Evolutionary conservation across 2,888 invertebrate species (phyloP).

Genomic region (Harpalus rubripes): DNA sequence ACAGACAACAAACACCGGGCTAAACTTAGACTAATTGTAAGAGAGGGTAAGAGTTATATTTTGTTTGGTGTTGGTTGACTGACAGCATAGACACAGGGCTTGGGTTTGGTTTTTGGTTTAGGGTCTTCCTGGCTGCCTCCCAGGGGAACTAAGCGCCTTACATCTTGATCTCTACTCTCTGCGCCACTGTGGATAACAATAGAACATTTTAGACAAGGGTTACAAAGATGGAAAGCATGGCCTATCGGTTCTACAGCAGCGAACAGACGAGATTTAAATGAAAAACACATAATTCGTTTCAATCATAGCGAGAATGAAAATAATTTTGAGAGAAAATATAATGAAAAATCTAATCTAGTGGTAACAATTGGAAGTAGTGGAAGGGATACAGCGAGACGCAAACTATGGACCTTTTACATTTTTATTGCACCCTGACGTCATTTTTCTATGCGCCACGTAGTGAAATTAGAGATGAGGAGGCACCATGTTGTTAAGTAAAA

Average conservation of each 20-base stretch:
- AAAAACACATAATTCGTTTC: not conserved
- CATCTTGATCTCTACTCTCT: slow-evolving; percentile 42
- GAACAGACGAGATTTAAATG: not conserved
- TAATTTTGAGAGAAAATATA: not conserved
- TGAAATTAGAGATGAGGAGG: no score
- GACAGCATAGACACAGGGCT: slow-evolving; percentile 12
- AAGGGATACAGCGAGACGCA: no score
- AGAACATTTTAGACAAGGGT: slow-evolving; percentile 49
- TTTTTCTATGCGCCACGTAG: no score
- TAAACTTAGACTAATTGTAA: slow-evolving; percentile 54
- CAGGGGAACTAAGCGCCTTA: slow-evolving; percentile 56
- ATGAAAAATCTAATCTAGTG: not conserved
- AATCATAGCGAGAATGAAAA: not conserved
- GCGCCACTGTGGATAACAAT: slow-evolving; percentile 49
- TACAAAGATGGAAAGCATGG: not conserved
- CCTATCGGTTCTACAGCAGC: not conserved
- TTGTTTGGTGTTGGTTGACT: slow-evolving; percentile 36
- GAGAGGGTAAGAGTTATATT: not conserved
- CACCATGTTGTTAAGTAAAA: no score
- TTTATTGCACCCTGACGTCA: no score
- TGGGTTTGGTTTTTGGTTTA: slow-evolving; percentile 16
- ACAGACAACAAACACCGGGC: slow-evolving; percentile 72
- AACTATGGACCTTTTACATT: no score
- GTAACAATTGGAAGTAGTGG: no score
- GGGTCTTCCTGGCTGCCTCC: slow-evolving; percentile 26